These are phyloP conservation scores for Sitta europaea DNA, from an alignment of 2,113 vertebrate genomes.

Conservation along the genomic window DNA sequence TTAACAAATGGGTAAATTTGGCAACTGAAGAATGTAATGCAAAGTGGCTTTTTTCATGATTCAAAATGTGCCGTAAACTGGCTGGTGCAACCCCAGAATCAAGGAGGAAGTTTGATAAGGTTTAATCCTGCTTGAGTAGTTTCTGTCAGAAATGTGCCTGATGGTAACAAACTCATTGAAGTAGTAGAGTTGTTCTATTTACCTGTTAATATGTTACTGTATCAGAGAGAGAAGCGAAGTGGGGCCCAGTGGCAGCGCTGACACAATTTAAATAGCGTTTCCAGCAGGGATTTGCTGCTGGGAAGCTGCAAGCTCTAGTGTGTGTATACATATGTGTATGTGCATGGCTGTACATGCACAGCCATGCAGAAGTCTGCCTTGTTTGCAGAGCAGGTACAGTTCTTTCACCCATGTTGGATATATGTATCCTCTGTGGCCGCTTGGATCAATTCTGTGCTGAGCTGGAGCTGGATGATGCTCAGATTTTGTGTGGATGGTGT, in stretches of 20 bases:
- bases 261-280: not conserved
- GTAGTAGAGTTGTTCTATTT: not conserved
- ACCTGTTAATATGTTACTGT: not conserved
- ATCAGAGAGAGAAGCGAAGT: not conserved
- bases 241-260: rapidly evolving
- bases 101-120: not conserved
- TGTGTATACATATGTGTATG: rapidly evolving
- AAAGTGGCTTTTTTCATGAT: not conserved
- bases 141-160: not conserved
- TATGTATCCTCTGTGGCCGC: rapidly evolving
- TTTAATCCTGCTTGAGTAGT: not conserved
- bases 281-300: not conserved
- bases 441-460: not conserved
- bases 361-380: not conserved
- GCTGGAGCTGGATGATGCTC: not conserved
- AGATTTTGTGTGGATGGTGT: not conserved
- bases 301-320: not conserved
- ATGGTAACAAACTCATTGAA: not conserved
- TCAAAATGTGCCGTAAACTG: not conserved
- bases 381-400: not conserved
- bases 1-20: not conserved
- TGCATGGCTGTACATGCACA: too few relatives aligned
- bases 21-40: not conserved
- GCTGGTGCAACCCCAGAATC: not conserved
- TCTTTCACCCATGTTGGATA: not conserved